A percentile compares a stretch with the other conserved stretches of the same genome.
These are phyloP conservation scores for Luidia sarsii DNA, from an alignment of 53 echinoderm and acorn worm species.

Conservation along the genomic window DNA sequence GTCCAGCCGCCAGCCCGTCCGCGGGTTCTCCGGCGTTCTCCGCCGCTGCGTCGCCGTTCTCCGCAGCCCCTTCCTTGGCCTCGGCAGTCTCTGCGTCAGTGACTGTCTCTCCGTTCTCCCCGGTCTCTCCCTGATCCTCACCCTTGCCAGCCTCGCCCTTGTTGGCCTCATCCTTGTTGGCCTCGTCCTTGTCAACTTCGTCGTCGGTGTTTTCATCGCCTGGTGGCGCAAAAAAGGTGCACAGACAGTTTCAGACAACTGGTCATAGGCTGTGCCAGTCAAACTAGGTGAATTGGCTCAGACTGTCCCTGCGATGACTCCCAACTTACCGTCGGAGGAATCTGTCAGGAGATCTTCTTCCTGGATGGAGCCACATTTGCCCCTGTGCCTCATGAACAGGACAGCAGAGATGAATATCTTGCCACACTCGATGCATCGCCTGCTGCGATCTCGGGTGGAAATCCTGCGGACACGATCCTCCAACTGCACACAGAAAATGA, in stretches of 20 bases:
- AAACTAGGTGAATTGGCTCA: no score
- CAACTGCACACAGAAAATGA: constrained; percentile 5
- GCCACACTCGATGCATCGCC: constrained; percentile 86
- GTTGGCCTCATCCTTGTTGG: constrained; percentile 55
- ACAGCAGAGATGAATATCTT: constrained; percentile 73
- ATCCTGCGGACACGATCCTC: constrained; percentile 27
- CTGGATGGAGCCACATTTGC: constrained; percentile 73
- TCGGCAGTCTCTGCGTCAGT: constrained; percentile 22
- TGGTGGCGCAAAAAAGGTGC: no score
- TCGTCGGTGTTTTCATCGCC: constrained; percentile 55
- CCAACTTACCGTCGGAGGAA: constrained; percentile 28
- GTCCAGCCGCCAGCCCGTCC: constrained; percentile 22
- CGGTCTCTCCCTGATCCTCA: constrained; percentile 46
- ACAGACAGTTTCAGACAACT: no score
- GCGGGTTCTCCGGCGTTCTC: not conserved
- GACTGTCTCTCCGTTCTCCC: constrained; percentile 7
- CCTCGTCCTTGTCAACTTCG: constrained; percentile 63
- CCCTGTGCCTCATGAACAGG: constrained; percentile 91
- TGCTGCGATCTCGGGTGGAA: constrained; percentile 63
- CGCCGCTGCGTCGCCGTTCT: not conserved
- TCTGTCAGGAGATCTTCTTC: constrained; percentile 42
- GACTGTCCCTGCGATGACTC: no score
- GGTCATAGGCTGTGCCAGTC: no score
- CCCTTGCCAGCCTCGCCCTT: constrained; percentile 61
- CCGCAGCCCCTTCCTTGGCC: constrained; percentile 25